These are phyloP conservation scores for Uloborus plumipes DNA, from an alignment of 2,888 invertebrate genomes.

Conservation along the genomic window DNA sequence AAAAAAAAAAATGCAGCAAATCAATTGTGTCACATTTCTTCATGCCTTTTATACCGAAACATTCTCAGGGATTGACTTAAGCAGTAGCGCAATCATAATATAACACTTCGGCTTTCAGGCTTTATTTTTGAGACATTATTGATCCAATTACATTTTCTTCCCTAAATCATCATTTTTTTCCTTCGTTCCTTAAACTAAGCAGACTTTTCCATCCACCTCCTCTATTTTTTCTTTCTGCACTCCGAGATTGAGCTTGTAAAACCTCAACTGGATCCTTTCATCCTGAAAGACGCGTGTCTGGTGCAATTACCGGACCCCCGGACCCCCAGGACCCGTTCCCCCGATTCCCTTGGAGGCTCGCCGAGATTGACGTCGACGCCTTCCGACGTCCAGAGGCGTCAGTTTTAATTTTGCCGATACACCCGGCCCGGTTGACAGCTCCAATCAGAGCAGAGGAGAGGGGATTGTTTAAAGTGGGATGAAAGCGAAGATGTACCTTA, in stretches of 20 bases:
- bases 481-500: too few species aligned
- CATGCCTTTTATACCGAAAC: too few species aligned
- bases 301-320: slow-evolving; percentile 17
- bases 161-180: not conserved
- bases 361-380: slow-evolving; percentile 36
- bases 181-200: not conserved
- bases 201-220: not conserved
- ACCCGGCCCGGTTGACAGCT: too few species aligned
- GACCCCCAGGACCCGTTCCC: slow-evolving; percentile 10
- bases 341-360: slow-evolving; percentile 36
- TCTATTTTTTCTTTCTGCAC: not conserved
- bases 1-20: too few species aligned
- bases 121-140: too few species aligned
- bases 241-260: not conserved
- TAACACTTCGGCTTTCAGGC: too few species aligned
- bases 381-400: slow-evolving; percentile 26
- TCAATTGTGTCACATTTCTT: too few species aligned
- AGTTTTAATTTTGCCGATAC: slow-evolving; percentile 42
- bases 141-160: too few species aligned
- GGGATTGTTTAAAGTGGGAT: too few species aligned
- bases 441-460: too few species aligned
- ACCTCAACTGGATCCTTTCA: not conserved
- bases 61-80: too few species aligned
- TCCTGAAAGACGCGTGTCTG: slow-evolving; percentile 13
- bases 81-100: too few species aligned